Percentiles rank a stretch among this genome's conserved stretches.
phyloP scores from a whole-genome alignment of 1,140 invertebrate genomes.

The Maniola jurtina region DNA sequence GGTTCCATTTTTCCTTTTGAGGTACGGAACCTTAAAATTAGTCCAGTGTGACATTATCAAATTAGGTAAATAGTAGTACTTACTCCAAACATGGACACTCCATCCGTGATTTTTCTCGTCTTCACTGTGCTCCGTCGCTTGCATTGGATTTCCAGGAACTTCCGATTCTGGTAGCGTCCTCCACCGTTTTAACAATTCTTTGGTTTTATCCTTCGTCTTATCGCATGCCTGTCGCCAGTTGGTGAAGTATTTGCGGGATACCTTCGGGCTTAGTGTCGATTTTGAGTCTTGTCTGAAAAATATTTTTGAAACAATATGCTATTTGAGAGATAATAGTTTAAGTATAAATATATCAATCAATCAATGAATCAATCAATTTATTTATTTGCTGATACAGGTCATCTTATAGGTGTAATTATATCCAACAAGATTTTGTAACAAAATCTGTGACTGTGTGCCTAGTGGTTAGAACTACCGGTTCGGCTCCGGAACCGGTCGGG shows the following conservation, averaged over 20 bases:
- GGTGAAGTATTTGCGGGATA: slow-evolving; percentile 83
- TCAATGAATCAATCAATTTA: no score
- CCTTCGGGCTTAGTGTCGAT: slow-evolving; percentile 75
- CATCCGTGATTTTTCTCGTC: slow-evolving; percentile 75
- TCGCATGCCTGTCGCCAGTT: slow-evolving; percentile 86
- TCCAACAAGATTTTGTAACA: no score
- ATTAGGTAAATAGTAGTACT: slow-evolving; percentile 44
- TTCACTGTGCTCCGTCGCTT: slow-evolving; percentile 52
- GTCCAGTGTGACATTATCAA: no score
- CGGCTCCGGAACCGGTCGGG: no score
- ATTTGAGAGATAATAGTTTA: no score
- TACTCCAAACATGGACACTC: slow-evolving; percentile 87
- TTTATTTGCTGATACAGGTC: no score
- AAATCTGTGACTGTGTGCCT: no score
- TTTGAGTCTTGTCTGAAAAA: slow-evolving; percentile 67
- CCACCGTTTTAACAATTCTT: slow-evolving; percentile 84
- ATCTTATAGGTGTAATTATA: no score
- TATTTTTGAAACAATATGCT: background rate
- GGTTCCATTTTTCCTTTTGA: no score
- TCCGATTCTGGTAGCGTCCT: slow-evolving; percentile 81
- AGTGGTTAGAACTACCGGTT: no score
- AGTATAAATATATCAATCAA: no score
- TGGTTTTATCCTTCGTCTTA: slow-evolving; percentile 83
- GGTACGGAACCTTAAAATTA: no score
- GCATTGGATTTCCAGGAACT: slow-evolving; percentile 53